Evolutionary conservation across 2,113 vertebrate genomes (phyloP), one percentile per base, ranked within the genome.

Genomic region (Tiliqua scincoides): DNA sequence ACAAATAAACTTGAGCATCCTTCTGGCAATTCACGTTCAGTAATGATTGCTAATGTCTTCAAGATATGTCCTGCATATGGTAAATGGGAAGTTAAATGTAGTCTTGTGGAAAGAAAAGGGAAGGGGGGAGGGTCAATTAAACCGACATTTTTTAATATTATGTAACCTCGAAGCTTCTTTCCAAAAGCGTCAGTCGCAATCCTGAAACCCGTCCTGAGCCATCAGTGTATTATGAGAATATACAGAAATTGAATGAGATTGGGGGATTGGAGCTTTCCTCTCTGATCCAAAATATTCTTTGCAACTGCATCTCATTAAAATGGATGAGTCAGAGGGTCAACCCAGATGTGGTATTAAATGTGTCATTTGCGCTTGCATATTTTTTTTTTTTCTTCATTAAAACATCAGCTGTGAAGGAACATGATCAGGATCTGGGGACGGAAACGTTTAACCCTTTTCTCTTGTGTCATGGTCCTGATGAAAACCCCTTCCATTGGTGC

Each of bases 1-100:
- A 91, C 87, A 93, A 95, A 93, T 94, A 94, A 95, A 92, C 90
- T 93, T 88, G 87, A 91, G 86, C 92, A 91, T 92, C 94, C 93
- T 92, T 85, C 88, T 94, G 94, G 93, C 92, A 94, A 91, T 93
- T 87, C 43, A 83, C 94, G 92, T 91, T 91, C 91, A 88, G 89
- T 90, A 93, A 92, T 2, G 74, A 91, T 35, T 89, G 65, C 84
- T 95, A 91, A 91, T 87, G 90, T 95, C 91, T 95, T 93, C 93
- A 93, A 95, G 89, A 89, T 89, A 76, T 85, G 68, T 92, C 93
- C 94, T 94, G 75, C 71, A 88, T 93, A 82, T 85, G 72, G 52
- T 94, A 92, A 90, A 91, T 94, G 85, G 89, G 76, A 94, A 92
- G 87, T 91, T 93, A 91, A 93, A 90, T 93, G 82, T 80, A 72